Conservation (phyloP, 1,140 invertebrate genomes). For the Drosophila quadrilineata region DNA sequence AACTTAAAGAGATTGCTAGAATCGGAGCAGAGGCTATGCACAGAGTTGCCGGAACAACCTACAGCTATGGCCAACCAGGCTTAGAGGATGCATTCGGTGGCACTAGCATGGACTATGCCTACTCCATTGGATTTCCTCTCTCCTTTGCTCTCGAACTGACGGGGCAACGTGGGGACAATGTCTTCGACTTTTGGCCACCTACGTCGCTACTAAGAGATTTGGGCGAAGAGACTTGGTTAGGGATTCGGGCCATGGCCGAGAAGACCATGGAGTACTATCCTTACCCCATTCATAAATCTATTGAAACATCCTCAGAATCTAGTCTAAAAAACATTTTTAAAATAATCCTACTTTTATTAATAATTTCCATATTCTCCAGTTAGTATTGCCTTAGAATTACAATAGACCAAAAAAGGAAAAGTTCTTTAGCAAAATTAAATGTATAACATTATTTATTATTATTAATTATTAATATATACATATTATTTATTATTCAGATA, state of each 20-base stretch:
- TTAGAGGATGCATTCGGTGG: conserved; percentile 29
- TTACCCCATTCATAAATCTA: background rate
- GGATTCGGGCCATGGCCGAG: conserved; percentile 32
- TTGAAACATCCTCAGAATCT: background rate
- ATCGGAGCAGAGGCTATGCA: conserved; percentile 9
- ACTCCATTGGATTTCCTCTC: conserved; percentile 29
- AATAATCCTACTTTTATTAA: background rate
- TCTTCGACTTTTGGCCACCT: conserved; percentile 34
- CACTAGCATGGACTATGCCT: conserved; percentile 51
- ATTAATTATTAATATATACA: no score
- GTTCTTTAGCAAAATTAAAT: no score
- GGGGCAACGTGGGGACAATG: background rate
- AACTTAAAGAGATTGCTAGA: conserved; percentile 26
- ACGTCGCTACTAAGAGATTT: conserved; percentile 2
- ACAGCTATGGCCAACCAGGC: conserved; percentile 6
- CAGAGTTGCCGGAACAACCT: background rate
- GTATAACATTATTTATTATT: no score
- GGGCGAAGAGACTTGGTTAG: conserved; percentile 35
- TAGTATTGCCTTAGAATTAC: no score
- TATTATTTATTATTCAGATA: no score
- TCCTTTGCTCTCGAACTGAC: conserved; percentile 42
- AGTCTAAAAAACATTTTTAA: background rate
- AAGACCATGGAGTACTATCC: conserved; percentile 43
- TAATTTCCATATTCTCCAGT: background rate
- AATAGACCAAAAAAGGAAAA: no score